These are phyloP conservation scores for Semicossyphus pulcher DNA, from an alignment of 2,113 vertebrate genomes.

Conservation along the genomic window DNA sequence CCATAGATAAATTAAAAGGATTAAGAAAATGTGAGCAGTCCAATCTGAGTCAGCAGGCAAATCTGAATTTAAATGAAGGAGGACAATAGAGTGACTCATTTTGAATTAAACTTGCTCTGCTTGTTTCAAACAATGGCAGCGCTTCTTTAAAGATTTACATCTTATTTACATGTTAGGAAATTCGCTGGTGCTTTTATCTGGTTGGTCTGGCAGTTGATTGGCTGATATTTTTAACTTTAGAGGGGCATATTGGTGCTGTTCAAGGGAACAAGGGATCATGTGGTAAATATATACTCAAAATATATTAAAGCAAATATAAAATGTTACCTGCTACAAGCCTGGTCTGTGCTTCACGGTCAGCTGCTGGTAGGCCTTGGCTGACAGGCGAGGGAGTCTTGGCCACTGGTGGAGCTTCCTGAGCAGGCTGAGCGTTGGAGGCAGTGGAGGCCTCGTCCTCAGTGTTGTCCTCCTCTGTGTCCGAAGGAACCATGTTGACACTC, in stretches of 20 bases:
- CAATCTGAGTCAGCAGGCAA: not conserved
- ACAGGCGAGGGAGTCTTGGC: slow-evolving; percentile 35
- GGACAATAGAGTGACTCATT: not conserved
- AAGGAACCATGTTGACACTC: slow-evolving; percentile 45
- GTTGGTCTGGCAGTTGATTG: not conserved
- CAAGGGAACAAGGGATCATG: not conserved
- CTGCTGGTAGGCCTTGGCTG: slow-evolving; percentile 68
- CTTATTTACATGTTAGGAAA: slow-evolving; percentile 49
- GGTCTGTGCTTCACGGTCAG: not conserved
- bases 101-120: not conserved
- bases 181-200: not conserved
- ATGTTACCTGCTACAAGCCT: not conserved
- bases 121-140: not conserved
- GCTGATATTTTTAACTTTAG: not conserved
- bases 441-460: slow-evolving; percentile 69
- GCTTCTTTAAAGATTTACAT: slow-evolving; percentile 42
- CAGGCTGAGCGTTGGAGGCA: slow-evolving; percentile 68
- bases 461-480: slow-evolving; percentile 70
- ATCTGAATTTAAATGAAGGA: slow-evolving; percentile 19
- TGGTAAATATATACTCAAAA: not conserved
- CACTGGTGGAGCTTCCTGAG: slow-evolving; percentile 69
- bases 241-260: not conserved
- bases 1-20: not conserved
- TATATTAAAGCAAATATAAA: no score
- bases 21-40: not conserved